Conservation (phyloP, 2,113 vertebrate genomes). For the Gopherus flavomarginatus region DNA sequence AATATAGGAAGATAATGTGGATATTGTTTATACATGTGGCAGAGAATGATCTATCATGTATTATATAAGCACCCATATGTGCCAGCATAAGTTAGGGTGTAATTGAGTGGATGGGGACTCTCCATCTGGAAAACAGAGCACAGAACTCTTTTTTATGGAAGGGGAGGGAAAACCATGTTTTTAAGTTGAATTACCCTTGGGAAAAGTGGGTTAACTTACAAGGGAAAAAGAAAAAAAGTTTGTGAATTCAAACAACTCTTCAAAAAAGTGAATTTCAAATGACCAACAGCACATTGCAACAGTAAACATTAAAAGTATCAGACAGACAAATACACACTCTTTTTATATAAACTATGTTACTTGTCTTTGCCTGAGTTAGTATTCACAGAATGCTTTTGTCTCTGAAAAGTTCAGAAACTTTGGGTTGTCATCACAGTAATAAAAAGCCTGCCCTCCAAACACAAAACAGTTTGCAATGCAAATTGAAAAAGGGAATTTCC, state of each 20-base stretch:
- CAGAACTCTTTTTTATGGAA: too few relatives aligned
- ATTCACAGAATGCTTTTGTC: constrained; percentile 28
- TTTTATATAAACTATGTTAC: constrained; percentile 43
- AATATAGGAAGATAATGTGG: constrained; percentile 8
- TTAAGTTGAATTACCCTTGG: constrained; percentile 40
- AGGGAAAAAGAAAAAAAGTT: constrained; percentile 41
- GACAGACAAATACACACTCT: constrained; percentile 22
- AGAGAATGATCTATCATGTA: not conserved
- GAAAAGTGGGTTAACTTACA: constrained; percentile 6
- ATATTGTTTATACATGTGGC: constrained; percentile 5
- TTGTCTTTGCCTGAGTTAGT: constrained; percentile 16
- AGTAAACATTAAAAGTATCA: constrained; percentile 36
- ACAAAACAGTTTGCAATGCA: not conserved
- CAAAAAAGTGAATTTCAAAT: constrained; percentile 59
- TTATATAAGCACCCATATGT: not conserved
- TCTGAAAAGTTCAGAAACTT: constrained; percentile 37
- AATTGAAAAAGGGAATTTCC: not conserved
- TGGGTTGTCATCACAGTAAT: constrained; percentile 3
- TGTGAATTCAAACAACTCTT: constrained; percentile 41
- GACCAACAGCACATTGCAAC: not conserved
- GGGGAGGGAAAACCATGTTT: not conserved
- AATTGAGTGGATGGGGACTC: not conserved
- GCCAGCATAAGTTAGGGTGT: constrained; percentile 32
- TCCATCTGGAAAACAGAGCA: too few relatives aligned
- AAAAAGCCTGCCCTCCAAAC: constrained; percentile 37